Evolutionary conservation across 2,113 vertebrate genomes (phyloP).

Genomic region (Origma solitaria): DNA sequence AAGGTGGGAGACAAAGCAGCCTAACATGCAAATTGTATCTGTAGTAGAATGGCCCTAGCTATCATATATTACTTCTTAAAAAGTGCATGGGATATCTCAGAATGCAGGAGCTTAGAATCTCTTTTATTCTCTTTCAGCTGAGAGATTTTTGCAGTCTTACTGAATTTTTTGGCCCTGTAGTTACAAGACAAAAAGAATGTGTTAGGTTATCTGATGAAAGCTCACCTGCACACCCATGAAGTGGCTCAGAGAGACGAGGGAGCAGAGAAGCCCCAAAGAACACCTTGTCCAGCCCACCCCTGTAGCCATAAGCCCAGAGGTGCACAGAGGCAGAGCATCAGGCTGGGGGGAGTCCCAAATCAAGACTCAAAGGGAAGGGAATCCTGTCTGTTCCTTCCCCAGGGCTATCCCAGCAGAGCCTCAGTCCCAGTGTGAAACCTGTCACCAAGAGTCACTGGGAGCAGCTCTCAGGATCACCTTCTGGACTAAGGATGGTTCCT

Average conservation of each 20-base stretch:
- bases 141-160: not conserved
- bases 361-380: not conserved
- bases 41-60: not conserved
- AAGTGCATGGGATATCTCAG: not conserved
- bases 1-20: not conserved
- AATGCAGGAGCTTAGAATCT: not conserved
- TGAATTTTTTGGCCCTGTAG: not conserved
- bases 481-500: not conserved
- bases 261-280: not conserved
- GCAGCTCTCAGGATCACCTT: not conserved
- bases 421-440: not conserved
- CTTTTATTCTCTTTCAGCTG: not conserved
- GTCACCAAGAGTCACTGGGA: fast-evolving
- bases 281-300: not conserved
- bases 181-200: not conserved
- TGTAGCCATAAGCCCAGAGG: not conserved
- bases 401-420: not conserved
- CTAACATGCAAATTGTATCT: not conserved
- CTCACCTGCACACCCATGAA: not conserved
- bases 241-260: not conserved
- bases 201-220: not conserved
- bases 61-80: not conserved
- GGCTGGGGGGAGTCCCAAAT: fast-evolving
- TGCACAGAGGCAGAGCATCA: not conserved
- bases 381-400: fast-evolving